Percentiles rank a stretch among this genome's conserved stretches.
Evolutionary conservation across 2,888 invertebrate species (phyloP).

Genomic region (Troides helena): DNA sequence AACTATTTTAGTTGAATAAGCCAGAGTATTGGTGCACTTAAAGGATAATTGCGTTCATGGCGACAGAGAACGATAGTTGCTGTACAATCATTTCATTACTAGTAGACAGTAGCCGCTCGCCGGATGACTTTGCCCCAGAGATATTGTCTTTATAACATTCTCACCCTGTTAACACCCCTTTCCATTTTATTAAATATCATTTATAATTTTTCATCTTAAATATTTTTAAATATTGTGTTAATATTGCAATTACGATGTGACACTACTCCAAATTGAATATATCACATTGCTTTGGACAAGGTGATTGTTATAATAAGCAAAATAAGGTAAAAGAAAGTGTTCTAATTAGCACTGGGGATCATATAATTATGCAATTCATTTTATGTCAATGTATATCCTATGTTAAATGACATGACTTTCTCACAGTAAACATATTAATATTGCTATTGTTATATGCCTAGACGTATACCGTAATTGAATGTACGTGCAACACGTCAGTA

Average conservation of each 20-base stretch:
- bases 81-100: constrained; percentile 18
- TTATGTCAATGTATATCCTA: background rate
- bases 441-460: background rate
- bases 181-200: background rate
- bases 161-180: constrained; percentile 9
- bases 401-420: no score
- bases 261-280: background rate
- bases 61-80: constrained; percentile 14
- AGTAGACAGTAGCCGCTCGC: constrained; percentile 2
- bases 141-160: constrained; percentile 15
- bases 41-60: constrained; percentile 18
- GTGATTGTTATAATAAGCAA: no score
- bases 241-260: background rate
- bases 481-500: constrained; percentile 65
- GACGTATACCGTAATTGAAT: constrained; percentile 53
- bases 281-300: no score
- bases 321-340: no score
- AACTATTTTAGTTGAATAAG: background rate
- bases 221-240: background rate
- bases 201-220: background rate
- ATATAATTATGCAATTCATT: background rate
- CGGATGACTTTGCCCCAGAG: constrained; percentile 10
- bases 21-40: constrained; percentile 7
- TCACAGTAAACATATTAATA: background rate
- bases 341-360: no score